Conservation (phyloP, 1,140 invertebrate species). For the Rhyzopertha dominica region DNA sequence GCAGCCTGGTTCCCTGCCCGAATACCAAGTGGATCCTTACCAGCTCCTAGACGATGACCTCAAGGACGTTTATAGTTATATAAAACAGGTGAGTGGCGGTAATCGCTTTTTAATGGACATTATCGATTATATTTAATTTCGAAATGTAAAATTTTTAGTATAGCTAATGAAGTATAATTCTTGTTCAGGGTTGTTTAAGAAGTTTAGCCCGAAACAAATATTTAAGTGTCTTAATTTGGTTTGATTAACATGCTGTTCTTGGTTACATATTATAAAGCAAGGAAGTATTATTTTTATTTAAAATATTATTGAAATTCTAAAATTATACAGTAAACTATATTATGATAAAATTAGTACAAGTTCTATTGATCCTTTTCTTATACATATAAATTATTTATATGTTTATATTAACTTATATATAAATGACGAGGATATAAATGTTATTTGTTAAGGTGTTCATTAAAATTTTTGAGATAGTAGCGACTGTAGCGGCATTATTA, state of each 20-base stretch:
- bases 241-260: too few relatives aligned
- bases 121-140: too few relatives aligned
- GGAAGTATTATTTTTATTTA: background rate
- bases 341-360: background rate
- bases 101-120: too few relatives aligned
- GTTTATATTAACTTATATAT: too few relatives aligned
- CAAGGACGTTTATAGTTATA: slow-evolving; percentile 74
- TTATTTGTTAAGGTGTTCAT: too few relatives aligned
- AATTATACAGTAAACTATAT: background rate
- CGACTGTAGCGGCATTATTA: too few relatives aligned
- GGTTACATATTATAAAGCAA: too few relatives aligned
- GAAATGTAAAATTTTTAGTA: too few relatives aligned
- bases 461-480: too few relatives aligned
- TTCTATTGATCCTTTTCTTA: background rate
- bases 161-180: slow-evolving; percentile 1
- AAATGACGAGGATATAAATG: too few relatives aligned
- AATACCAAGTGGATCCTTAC: slow-evolving; percentile 79
- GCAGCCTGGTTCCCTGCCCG: slow-evolving; percentile 67
- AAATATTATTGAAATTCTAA: background rate
- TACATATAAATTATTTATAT: slow-evolving; percentile 1
- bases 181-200: slow-evolving; percentile 1
- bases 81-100: slow-evolving; percentile 71
- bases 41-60: slow-evolving; percentile 78
- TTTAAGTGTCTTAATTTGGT: background rate
- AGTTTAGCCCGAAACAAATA: background rate